A percentile compares a stretch with the other conserved stretches of the same genome.
Conservation (phyloP, 1,140 invertebrate species). For the Leptonema lineaticorne region DNA sequence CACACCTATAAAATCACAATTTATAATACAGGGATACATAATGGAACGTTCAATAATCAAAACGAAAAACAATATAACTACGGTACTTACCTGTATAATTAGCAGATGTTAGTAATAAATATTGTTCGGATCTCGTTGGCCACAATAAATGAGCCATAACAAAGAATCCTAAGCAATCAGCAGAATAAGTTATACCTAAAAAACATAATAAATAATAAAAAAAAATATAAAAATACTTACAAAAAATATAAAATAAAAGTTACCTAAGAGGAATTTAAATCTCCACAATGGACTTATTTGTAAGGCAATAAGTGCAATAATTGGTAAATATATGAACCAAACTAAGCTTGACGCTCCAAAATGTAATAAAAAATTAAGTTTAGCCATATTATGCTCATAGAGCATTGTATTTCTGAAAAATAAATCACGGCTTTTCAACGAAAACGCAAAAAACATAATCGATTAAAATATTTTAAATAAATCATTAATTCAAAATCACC, state of each 20-base stretch:
- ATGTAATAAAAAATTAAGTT: conserved; percentile 90
- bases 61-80: too few relatives aligned
- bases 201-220: conserved; percentile 5
- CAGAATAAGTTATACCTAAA: conserved; percentile 89
- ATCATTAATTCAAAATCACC: conserved; percentile 45
- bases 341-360: conserved; percentile 96
- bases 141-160: conserved; percentile 92
- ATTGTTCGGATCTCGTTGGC: conserved; percentile 89
- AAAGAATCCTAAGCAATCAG: conserved; percentile 90
- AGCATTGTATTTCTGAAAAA: conserved; percentile 75
- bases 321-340: conserved; percentile 97
- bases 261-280: conserved; percentile 90
- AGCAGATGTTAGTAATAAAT: conserved; percentile 76
- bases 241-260: conserved; percentile 46
- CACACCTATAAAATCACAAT: conserved; percentile 57
- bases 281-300: conserved; percentile 94
- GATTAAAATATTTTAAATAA: too few relatives aligned
- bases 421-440: conserved; percentile 5
- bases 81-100: conserved; percentile 57
- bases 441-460: background rate
- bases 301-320: conserved; percentile 89
- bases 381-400: conserved; percentile 87
- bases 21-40: conserved; percentile 12
- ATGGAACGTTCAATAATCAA: conserved; percentile 8
- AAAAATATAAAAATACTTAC: background rate